phyloP scores from a whole-genome alignment of 2,797 vertebrate species.

The Phoeniculus purpureus region DNA sequence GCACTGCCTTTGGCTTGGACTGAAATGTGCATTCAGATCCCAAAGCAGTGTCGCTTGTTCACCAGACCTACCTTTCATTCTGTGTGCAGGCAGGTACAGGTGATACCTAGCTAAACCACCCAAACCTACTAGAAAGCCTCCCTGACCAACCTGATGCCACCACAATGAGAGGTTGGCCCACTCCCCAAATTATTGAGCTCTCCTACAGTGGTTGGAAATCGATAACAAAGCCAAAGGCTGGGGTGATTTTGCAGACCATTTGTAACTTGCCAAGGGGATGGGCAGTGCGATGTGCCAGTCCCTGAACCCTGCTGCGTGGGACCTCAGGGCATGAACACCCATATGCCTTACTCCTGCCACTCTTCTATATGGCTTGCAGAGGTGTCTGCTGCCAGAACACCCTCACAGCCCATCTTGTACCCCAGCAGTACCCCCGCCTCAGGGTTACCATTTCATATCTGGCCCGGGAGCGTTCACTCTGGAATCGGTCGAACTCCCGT shows the following conservation, averaged over 20 bases:
- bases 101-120: not conserved
- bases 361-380: not conserved
- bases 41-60: not conserved
- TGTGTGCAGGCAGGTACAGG: not conserved
- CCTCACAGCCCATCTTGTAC: fast-evolving
- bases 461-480: slow-evolving; percentile 91
- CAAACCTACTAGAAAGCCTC: not conserved
- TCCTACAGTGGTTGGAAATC: not conserved
- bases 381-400: not conserved
- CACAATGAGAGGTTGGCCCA: fast-evolving
- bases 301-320: not conserved
- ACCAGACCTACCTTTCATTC: not conserved
- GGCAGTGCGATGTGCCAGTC: fast-evolving
- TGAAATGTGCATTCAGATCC: not conserved
- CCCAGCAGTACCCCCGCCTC: not conserved
- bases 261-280: not conserved
- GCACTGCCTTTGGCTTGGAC: not conserved
- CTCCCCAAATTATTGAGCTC: not conserved
- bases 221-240: not conserved
- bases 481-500: slow-evolving; percentile 91
- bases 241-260: not conserved
- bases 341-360: fast-evolving
- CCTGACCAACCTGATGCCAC: not conserved
- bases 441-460: slow-evolving; percentile 93
- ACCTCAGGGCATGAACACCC: not conserved